phyloP scores from a whole-genome alignment of 2,888 invertebrate genomes.

The Allacma fusca region DNA sequence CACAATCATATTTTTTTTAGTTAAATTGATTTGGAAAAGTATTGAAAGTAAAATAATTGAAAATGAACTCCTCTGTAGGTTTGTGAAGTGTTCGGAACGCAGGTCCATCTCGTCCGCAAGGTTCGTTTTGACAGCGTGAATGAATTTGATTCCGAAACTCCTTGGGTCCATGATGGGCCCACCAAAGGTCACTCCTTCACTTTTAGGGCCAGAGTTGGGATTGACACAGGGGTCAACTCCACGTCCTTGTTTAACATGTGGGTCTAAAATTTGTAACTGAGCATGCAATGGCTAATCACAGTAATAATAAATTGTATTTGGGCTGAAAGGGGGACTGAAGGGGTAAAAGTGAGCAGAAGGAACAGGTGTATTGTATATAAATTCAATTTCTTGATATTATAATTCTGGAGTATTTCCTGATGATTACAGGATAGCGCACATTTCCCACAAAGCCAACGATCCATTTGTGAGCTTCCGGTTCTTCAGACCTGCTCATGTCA shows the following conservation, averaged over 20 bases:
- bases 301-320: no score
- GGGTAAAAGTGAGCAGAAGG: no score
- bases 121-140: slow-evolving; percentile 36
- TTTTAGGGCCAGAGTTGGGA: slow-evolving; percentile 23
- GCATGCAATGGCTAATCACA: neutral
- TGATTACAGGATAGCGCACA: slow-evolving; percentile 32
- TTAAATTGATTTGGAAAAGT: no score
- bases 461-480: slow-evolving; percentile 24
- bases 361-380: no score
- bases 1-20: no score
- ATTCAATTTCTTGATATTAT: neutral
- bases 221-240: slow-evolving; percentile 34
- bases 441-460: slow-evolving; percentile 4
- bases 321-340: no score
- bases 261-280: neutral
- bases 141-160: slow-evolving; percentile 31
- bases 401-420: no score
- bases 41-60: neutral
- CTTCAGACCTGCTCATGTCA: slow-evolving; percentile 23
- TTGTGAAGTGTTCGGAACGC: slow-evolving; percentile 21
- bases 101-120: slow-evolving; percentile 27
- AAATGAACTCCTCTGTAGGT: slow-evolving; percentile 19
- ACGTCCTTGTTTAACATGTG: slow-evolving; percentile 34
- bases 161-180: slow-evolving; percentile 14
- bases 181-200: neutral